These are phyloP conservation scores for Liposcelis brunnea DNA, from an alignment of 2,888 invertebrate genomes.

Conservation along the genomic window DNA sequence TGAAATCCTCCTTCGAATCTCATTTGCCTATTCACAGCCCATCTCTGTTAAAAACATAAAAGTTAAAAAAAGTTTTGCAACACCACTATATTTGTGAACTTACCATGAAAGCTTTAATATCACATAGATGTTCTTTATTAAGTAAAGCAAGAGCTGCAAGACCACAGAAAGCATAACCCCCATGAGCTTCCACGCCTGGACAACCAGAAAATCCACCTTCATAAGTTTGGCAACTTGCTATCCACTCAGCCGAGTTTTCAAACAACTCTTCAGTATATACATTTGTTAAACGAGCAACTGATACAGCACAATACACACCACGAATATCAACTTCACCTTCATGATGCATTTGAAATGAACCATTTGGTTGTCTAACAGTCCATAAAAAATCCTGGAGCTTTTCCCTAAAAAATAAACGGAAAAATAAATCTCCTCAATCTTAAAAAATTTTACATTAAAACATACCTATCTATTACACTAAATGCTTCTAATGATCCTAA, in stretches of 20 bases:
- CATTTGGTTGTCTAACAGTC: slow-evolving; percentile 60
- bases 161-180: slow-evolving; percentile 98
- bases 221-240: slow-evolving; percentile 90
- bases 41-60: slow-evolving; percentile 36
- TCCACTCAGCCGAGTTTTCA: slow-evolving; percentile 79
- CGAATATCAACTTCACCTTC: slow-evolving; percentile 89
- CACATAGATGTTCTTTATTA: slow-evolving; percentile 53
- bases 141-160: slow-evolving; percentile 76
- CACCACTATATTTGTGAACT: no score
- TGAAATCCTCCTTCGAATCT: slow-evolving; percentile 89
- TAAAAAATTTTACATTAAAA: no score
- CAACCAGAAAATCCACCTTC: slow-evolving; percentile 96
- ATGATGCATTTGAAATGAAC: slow-evolving; percentile 80
- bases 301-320: slow-evolving; percentile 91
- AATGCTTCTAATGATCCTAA: slow-evolving; percentile 72
- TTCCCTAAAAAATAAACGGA: slow-evolving; percentile 29
- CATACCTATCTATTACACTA: slow-evolving; percentile 63
- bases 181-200: slow-evolving; percentile 94
- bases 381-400: slow-evolving; percentile 60
- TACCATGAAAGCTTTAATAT: slow-evolving; percentile 55
- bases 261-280: slow-evolving; percentile 59
- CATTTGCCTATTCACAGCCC: slow-evolving; percentile 88
- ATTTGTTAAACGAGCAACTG: slow-evolving; percentile 74
- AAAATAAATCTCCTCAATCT: slow-evolving; percentile 12
- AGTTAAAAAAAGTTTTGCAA: background rate